Conservation (phyloP, 2,797 vertebrate species). For the Dicrostonyx torquatus region DNA sequence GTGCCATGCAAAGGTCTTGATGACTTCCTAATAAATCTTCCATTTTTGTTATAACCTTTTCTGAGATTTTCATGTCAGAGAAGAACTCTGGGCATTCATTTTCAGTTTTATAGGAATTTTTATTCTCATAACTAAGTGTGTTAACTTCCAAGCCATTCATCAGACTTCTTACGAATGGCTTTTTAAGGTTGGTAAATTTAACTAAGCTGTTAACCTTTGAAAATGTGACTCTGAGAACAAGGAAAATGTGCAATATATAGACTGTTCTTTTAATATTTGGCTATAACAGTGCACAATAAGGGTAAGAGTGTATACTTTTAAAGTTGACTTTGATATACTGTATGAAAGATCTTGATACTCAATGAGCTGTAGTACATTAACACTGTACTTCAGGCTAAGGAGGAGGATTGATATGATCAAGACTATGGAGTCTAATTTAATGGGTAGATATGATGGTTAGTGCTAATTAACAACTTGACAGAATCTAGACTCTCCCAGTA, state of each 20-base stretch:
- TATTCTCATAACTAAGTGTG: slow-evolving; percentile 44
- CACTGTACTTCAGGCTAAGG: background rate
- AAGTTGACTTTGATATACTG: slow-evolving; percentile 1
- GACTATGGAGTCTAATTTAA: background rate
- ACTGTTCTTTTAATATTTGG: slow-evolving; percentile 50
- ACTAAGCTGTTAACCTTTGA: slow-evolving; percentile 65
- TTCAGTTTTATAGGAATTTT: slow-evolving; percentile 53
- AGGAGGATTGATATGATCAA: background rate
- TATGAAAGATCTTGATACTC: background rate
- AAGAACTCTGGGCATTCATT: slow-evolving; percentile 24
- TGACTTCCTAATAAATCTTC: slow-evolving; percentile 20
- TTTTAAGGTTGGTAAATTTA: slow-evolving; percentile 48
- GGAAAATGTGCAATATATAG: background rate
- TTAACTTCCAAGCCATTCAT: slow-evolving; percentile 44
- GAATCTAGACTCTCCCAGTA: background rate
- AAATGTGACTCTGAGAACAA: slow-evolving; percentile 60
- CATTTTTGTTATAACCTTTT: slow-evolving; percentile 39
- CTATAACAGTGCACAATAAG: background rate
- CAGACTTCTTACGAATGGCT: slow-evolving; percentile 26
- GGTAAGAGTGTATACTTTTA: background rate
- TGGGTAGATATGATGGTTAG: background rate
- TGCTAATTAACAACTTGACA: background rate
- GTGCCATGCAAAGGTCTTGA: background rate
- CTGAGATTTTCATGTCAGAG: slow-evolving; percentile 3
- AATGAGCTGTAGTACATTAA: background rate